Base-by-base conservation (phyloP, 2,113 vertebrate species). In the Gymnarchus niloticus region DNA sequence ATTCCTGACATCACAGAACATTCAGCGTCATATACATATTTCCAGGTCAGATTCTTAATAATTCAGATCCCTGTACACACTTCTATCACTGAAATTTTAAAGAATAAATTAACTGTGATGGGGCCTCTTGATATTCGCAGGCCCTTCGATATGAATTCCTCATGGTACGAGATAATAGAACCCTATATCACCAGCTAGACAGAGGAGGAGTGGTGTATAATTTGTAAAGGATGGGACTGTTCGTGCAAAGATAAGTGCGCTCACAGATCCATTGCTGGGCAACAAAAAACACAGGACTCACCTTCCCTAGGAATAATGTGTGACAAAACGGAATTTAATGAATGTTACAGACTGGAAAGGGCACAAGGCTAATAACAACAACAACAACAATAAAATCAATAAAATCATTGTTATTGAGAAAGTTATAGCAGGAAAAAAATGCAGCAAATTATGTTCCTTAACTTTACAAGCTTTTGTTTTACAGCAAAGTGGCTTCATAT, bases 31-130 rank as follows among this genome's bases (percentile, higher is more conserved):
- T 25, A 77, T 77, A 54, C 54, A 52, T 77, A 54, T 52, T 19
- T 37, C 51, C 65, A 33, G 48, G 56, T 28, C 49, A 76, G 19
- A 44, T 33, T 41, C 33, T n/a, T 77, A 52, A 69, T 17, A 46
- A 73, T 6, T 54, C 17, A 28, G 23, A 76, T 23, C 48, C 28
- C 76, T 73, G 52, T 23, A 28, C 65, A 54, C 48, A 44, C 23
- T 54, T 19, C 54, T 6, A 28, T 84, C 83, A 3, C 57, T 73
- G 44, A 54, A 76, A 76, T 85, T 85, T 56, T 78, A 85, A 85
- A 85, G 73, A 73, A 51, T 76, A 61, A 73, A 51, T 73, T 51
- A 69, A 85, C n/a, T n/a, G 56, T 37, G 82, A 54, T 82, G 80
- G 28, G 80, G 7, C 46, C 4, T 28, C 52, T 6, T 10, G 14